Base-by-base conservation (phyloP, 2,888 invertebrate genomes). In the Drosophila recens region DNA sequence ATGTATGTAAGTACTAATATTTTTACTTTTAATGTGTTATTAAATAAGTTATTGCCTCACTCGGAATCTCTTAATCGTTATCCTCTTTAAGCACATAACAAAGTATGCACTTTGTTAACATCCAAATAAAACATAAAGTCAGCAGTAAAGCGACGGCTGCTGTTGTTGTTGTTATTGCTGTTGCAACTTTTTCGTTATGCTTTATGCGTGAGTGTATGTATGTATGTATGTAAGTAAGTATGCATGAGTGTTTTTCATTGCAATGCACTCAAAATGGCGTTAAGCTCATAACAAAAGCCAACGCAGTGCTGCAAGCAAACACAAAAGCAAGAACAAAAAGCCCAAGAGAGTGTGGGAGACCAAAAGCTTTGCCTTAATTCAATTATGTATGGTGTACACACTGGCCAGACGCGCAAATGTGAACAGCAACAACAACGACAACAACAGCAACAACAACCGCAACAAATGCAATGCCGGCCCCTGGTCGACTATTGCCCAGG, bases 41-140 rank as follows among this genome's bases (percentile, higher is more conserved):
- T 45, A 63, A 73, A 74, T 63, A 57, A 64, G 42, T 49, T 49
- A 63, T 15, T 45, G 10, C 42, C 33, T 17, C 17, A 1, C 27
- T 23, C 20, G 11, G 8, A 4, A 38, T 45, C 36, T 54, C 20
- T 75, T 59, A 48, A 59, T 62, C 65, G 71, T 58, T 59, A 65
- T 61, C 42, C 61, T 38, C 64, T 70, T 66, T 57, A 43, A 75
- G 65, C 62, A 49, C 63, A 67, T 56, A 66, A 70, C 71, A 75
- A 88, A 80, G 72, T 75, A 69, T 79, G 62, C 81, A 86, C 72
- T 80, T 80, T 88, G 89, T 83, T 80, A 75, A 72, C 87, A 83
- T 80, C 53, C 59, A 43, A 51, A 65, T 38, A 65, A 64, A 80
- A 80, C 68, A 75, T 65, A 59, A 83, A 86, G 79, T 74, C 75